A percentile compares a stretch with the other conserved stretches of the same genome.
Evolutionary conservation across 1,140 invertebrate species (phyloP).

Genomic region (Sinonovacula constricta): DNA sequence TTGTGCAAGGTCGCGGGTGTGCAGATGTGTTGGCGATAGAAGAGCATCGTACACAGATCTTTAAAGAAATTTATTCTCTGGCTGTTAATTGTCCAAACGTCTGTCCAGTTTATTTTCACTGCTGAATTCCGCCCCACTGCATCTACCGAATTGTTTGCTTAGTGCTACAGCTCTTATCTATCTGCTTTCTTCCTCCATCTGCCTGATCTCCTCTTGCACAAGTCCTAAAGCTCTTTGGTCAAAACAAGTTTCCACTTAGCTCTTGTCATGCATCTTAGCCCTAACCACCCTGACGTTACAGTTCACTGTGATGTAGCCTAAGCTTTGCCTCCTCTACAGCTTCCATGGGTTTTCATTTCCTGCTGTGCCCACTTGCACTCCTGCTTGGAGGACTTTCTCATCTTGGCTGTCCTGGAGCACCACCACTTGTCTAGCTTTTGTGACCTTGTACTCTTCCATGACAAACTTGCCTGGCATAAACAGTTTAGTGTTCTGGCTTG

Average conservation of each 20-base stretch:
- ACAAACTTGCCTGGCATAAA: neutral
- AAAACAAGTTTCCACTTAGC: neutral
- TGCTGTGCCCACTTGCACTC: neutral
- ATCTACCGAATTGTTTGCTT: neutral
- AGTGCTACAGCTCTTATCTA: neutral
- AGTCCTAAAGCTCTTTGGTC: neutral
- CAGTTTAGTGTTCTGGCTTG: neutral
- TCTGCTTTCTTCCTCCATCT: conserved; percentile 1
- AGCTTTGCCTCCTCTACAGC: neutral
- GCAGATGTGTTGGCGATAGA: conserved; percentile 11
- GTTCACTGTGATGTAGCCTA: neutral
- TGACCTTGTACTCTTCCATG: neutral
- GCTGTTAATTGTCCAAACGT: neutral
- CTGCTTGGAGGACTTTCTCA: neutral
- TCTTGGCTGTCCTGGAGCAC: neutral
- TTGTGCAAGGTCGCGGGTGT: neutral
- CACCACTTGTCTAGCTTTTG: neutral
- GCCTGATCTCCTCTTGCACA: neutral
- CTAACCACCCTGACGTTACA: neutral
- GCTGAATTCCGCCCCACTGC: neutral
- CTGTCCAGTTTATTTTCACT: neutral
- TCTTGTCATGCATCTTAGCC: neutral
- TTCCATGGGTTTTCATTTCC: neutral
- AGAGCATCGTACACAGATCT: conserved; percentile 16
- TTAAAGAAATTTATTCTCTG: conserved; percentile 13